phyloP scores from a whole-genome alignment of 2,113 vertebrate species.

The Lycaon pictus region DNA sequence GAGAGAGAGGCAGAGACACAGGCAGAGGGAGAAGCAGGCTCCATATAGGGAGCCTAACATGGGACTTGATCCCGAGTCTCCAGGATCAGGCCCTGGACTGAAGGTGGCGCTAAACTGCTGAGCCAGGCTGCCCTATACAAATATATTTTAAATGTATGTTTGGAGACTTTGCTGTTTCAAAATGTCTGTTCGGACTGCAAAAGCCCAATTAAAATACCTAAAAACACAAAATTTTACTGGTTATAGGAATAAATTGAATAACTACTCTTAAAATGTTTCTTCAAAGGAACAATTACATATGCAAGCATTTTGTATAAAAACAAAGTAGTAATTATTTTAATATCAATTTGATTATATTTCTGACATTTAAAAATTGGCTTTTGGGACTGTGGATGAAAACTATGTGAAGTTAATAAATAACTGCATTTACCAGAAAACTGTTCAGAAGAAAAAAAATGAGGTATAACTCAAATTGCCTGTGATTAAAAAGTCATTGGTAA shows the following conservation, averaged over 20 bases:
- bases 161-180: neutral
- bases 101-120: no score
- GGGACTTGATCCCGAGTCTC: no score
- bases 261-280: neutral
- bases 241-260: neutral
- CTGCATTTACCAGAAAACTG: neutral
- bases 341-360: neutral
- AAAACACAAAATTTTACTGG: neutral
- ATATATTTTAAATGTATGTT: constrained; percentile 42
- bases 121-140: neutral
- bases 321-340: constrained; percentile 22
- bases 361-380: constrained; percentile 11
- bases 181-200: neutral
- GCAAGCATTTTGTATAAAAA: neutral
- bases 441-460: neutral
- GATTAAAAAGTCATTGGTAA: neutral
- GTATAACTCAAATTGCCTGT: neutral
- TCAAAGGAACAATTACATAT: neutral
- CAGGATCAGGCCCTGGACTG: no score
- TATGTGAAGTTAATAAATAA: neutral
- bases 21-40: no score
- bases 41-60: no score
- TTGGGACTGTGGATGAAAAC: neutral
- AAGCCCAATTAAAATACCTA: neutral
- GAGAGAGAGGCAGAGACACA: no score